These are phyloP conservation scores for Asteroscopus sphinx DNA, from an alignment of 2,888 invertebrate genomes.

Conservation along the genomic window DNA sequence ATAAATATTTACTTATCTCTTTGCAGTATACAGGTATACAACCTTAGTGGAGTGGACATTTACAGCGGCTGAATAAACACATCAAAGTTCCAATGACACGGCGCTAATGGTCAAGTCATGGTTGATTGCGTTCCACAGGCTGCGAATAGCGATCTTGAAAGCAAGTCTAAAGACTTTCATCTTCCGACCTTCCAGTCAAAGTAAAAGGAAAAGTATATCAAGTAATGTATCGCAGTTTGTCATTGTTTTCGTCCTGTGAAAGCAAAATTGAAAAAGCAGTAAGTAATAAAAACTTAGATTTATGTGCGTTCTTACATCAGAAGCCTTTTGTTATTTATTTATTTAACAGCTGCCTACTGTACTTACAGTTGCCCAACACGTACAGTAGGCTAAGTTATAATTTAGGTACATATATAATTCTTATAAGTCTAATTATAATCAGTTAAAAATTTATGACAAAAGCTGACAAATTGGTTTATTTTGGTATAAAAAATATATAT, in stretches of 20 bases:
- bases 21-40: conserved; percentile 5
- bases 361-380: too few species aligned
- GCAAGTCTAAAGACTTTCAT: conserved; percentile 52
- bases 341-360: too few species aligned
- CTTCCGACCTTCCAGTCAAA: conserved; percentile 53
- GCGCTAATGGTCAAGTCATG: conserved; percentile 59
- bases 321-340: not conserved
- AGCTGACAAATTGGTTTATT: too few species aligned
- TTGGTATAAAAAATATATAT: too few species aligned
- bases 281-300: conserved; percentile 8
- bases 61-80: conserved; percentile 59
- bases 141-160: conserved; percentile 46
- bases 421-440: too few species aligned
- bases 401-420: too few species aligned
- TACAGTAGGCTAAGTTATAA: too few species aligned
- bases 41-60: conserved; percentile 19
- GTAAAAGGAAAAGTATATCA: conserved; percentile 33
- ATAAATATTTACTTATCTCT: conserved; percentile 26
- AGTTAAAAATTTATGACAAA: too few species aligned
- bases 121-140: conserved; percentile 47
- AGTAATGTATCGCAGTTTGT: conserved; percentile 3
- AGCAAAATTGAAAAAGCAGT: conserved; percentile 10
- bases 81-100: conserved; percentile 57
- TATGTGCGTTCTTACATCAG: not conserved
- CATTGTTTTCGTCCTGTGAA: conserved; percentile 7